Evolutionary conservation across 64 coral and sea anemone genomes (phyloP).

Genomic region (Actinia tenebrosa): DNA sequence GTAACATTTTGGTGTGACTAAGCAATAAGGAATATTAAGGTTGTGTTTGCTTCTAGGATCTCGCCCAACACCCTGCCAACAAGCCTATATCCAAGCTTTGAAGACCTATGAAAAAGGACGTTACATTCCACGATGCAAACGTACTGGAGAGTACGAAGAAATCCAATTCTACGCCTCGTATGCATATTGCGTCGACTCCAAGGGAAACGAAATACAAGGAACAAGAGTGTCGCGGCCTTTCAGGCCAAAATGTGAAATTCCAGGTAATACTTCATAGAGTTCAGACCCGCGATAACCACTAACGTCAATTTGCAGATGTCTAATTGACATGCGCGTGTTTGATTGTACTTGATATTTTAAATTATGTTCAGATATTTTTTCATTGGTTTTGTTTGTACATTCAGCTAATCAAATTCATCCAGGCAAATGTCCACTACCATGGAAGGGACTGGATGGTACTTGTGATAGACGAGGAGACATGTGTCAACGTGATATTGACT

Average conservation of each 20-base stretch:
- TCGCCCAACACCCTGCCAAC: conserved; percentile 54
- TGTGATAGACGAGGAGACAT: conserved; percentile 25
- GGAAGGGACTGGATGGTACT: conserved; percentile 1
- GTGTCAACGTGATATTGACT: conserved; percentile 46
- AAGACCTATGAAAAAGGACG: conserved; percentile 45
- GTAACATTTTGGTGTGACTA: too few species aligned
- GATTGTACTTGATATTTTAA: too few species aligned
- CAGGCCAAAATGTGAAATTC: conserved; percentile 46
- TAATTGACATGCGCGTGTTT: too few species aligned
- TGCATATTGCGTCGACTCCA: conserved; percentile 48
- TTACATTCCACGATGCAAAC: conserved; percentile 62
- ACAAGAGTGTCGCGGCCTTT: conserved; percentile 60
- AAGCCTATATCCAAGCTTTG: conserved; percentile 37
- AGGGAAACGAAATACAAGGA: conserved; percentile 68
- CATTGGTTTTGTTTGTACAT: background rate
- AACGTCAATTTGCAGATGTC: too few species aligned
- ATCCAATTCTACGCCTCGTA: conserved; percentile 48
- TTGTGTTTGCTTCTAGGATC: conserved; percentile 28
- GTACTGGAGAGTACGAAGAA: conserved; percentile 49
- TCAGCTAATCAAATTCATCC: background rate
- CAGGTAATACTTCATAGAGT: conserved; percentile 24
- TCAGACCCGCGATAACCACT: too few species aligned
- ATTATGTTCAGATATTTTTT: background rate
- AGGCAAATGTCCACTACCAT: conserved; percentile 64
- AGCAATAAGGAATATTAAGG: background rate